phyloP scores from a whole-genome alignment of 2,113 vertebrate genomes.

The Eretmochelys imbricata region DNA sequence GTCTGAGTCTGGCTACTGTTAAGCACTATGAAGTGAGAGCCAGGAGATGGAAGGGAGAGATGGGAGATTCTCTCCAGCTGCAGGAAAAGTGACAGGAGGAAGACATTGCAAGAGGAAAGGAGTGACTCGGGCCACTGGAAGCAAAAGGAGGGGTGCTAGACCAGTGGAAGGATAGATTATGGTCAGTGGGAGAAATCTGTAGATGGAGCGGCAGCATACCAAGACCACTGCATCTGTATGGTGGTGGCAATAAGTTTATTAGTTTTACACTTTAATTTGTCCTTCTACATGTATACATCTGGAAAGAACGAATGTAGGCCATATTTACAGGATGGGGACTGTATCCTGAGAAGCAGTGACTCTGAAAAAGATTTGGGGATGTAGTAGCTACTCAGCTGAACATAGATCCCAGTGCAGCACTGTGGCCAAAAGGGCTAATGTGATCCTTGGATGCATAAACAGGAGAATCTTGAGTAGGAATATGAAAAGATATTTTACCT shows the following conservation, averaged over 20 bases:
- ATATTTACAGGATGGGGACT: not conserved
- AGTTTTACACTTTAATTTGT: not conserved
- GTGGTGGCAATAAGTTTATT: not conserved
- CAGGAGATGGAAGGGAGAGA: too few species aligned
- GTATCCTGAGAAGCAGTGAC: not conserved
- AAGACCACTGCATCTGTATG: not conserved
- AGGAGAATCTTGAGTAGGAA: not conserved
- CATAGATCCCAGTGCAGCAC: not conserved
- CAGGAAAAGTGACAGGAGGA: not conserved
- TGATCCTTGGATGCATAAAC: not conserved
- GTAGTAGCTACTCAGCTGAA: not conserved
- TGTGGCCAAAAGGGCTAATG: not conserved
- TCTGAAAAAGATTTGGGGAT: not conserved
- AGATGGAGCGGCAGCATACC: not conserved
- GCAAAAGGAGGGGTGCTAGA: not conserved
- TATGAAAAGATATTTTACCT: not conserved
- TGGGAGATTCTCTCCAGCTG: not conserved
- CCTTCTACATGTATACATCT: not conserved
- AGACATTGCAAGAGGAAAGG: not conserved
- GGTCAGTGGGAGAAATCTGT: not conserved
- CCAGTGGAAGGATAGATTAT: not conserved
- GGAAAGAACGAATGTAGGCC: not conserved
- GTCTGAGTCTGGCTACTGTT: not conserved
- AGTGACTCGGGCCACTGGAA: not conserved
- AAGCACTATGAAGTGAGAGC: not conserved